These are phyloP conservation scores for Gambusia yucatana DNA, from an alignment of 2,797 vertebrate species.

Conservation along the genomic window DNA sequence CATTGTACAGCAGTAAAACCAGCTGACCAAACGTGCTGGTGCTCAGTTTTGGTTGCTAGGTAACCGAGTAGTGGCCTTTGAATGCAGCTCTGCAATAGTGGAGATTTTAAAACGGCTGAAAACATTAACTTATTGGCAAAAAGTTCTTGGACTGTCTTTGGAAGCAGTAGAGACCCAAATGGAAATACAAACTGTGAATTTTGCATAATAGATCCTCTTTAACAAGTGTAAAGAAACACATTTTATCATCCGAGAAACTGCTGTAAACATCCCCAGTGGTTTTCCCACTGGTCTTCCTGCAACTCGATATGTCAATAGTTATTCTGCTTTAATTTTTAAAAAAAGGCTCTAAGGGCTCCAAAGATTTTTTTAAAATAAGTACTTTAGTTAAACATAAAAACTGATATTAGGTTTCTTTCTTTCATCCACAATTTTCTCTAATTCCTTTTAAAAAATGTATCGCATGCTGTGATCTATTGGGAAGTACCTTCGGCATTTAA, in stretches of 20 bases:
- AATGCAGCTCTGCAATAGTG: too few species aligned
- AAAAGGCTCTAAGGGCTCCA: background rate
- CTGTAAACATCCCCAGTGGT: background rate
- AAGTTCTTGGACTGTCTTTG: too few species aligned
- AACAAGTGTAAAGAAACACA: background rate
- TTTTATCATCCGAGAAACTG: background rate
- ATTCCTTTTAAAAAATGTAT: constrained; percentile 22
- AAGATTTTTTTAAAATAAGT: background rate
- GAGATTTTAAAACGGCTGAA: too few species aligned
- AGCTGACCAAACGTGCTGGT: too few species aligned
- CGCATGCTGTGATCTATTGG: constrained; percentile 23
- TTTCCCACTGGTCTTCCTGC: too few species aligned
- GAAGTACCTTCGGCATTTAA: background rate
- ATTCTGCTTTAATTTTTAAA: background rate
- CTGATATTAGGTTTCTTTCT: background rate
- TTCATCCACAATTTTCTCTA: background rate
- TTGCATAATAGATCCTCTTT: too few species aligned
- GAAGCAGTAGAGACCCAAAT: too few species aligned
- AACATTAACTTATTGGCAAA: too few species aligned
- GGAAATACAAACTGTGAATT: too few species aligned
- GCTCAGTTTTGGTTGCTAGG: too few species aligned
- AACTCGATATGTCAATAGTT: background rate
- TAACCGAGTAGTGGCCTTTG: too few species aligned
- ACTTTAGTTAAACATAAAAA: background rate
- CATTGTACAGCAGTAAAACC: too few species aligned